A percentile compares a stretch with the other conserved stretches of the same genome.
phyloP scores from a whole-genome alignment of 2,113 vertebrate species.

The Elaphurus davidianus region DNA sequence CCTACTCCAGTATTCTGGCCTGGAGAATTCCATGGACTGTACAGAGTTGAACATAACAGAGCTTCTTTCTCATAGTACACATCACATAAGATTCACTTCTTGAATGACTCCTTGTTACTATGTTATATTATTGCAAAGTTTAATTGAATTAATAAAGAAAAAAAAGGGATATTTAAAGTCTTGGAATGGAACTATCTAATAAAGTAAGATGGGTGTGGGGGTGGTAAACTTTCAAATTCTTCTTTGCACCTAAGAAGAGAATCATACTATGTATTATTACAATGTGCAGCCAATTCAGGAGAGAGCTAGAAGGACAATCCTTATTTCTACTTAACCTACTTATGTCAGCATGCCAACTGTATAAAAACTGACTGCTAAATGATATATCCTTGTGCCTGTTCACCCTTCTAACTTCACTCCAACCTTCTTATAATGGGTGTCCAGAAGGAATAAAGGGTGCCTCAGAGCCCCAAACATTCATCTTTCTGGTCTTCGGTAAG shows the following conservation, averaged over 20 bases:
- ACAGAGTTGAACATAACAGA: too few relatives aligned
- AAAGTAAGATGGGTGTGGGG: not conserved
- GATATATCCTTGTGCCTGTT: not conserved
- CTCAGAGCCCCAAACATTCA: not conserved
- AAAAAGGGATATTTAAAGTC: constrained; percentile 12
- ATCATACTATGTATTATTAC: not conserved
- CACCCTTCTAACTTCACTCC: not conserved
- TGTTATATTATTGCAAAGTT: too few relatives aligned
- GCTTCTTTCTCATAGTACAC: too few relatives aligned
- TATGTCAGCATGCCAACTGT: not conserved
- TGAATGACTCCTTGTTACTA: too few relatives aligned
- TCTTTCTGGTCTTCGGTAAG: not conserved
- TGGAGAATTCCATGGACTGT: too few relatives aligned
- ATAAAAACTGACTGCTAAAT: not conserved
- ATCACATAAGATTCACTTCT: too few relatives aligned
- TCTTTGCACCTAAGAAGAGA: constrained; percentile 5
- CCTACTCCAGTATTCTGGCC: too few relatives aligned
- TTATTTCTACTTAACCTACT: not conserved
- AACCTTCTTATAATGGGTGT: not conserved
- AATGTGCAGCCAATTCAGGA: not conserved
- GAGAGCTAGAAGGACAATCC: not conserved
- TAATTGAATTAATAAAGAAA: too few relatives aligned
- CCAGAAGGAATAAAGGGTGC: not conserved
- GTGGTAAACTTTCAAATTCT: not conserved
- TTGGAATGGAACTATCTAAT: not conserved